These are phyloP conservation scores for Oreortyx pictus DNA, from an alignment of 2,797 vertebrate species.

Conservation along the genomic window DNA sequence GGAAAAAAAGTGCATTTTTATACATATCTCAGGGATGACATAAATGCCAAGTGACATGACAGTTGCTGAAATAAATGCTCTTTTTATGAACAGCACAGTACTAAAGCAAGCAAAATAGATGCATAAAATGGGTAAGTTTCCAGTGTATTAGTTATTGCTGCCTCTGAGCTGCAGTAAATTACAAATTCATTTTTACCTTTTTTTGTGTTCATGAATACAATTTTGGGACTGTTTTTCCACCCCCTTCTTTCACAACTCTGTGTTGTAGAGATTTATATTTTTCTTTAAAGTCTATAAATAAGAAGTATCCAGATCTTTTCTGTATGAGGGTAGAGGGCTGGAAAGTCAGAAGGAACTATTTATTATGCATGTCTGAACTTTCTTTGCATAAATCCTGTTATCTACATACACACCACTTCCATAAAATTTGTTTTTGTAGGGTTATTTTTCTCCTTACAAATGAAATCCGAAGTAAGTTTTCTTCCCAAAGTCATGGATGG, in stretches of 20 bases:
- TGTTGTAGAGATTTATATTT: slow-evolving; percentile 74
- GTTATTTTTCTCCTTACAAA: slow-evolving; percentile 32
- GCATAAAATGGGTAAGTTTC: slow-evolving; percentile 81
- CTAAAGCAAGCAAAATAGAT: slow-evolving; percentile 82
- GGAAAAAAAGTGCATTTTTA: slow-evolving; percentile 68
- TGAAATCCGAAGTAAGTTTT: slow-evolving; percentile 41
- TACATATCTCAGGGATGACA: slow-evolving; percentile 77
- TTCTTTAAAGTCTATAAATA: slow-evolving; percentile 74
- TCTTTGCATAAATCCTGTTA: slow-evolving; percentile 48
- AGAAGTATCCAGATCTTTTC: slow-evolving; percentile 26
- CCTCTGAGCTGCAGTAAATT: slow-evolving; percentile 78
- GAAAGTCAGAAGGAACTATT: slow-evolving; percentile 57
- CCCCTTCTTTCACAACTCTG: slow-evolving; percentile 60
- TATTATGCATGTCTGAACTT: slow-evolving; percentile 55
- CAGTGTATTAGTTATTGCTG: slow-evolving; percentile 79
- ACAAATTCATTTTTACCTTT: slow-evolving; percentile 72
- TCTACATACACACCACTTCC: not conserved
- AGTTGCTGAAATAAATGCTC: slow-evolving; percentile 79
- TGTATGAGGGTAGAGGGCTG: not conserved
- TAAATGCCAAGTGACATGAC: slow-evolving; percentile 79
- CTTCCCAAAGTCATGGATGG: not conserved
- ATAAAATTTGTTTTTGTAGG: slow-evolving; percentile 38
- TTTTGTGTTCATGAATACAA: slow-evolving; percentile 73
- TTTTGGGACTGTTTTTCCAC: slow-evolving; percentile 61
- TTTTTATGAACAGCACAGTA: slow-evolving; percentile 80